phyloP scores from a whole-genome alignment of 1,140 invertebrate genomes.

The Hirudo medicinalis region DNA sequence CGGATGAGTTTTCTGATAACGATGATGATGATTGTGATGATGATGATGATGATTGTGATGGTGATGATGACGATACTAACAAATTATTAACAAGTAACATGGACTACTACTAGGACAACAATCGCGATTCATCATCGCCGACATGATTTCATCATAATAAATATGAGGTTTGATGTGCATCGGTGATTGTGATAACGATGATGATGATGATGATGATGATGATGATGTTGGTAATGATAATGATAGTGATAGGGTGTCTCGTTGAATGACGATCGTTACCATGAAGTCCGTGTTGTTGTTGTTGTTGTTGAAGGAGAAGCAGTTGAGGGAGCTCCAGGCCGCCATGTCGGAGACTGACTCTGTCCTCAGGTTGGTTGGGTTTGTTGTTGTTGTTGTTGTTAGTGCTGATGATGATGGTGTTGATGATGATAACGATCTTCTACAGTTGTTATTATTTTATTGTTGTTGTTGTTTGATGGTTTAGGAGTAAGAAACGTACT shows the following conservation, averaged over 20 bases:
- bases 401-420: not conserved
- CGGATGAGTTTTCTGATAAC: not conserved
- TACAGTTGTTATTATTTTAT: not conserved
- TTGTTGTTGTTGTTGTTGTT: not conserved
- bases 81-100: no score
- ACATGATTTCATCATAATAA: no score
- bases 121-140: no score
- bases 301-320: no score
- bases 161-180: no score
- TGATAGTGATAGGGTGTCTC: not conserved
- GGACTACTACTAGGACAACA: no score
- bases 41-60: slow-evolving; percentile 14
- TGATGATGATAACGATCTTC: not conserved
- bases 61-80: not conserved
- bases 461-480: not conserved
- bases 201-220: slow-evolving; percentile 12
- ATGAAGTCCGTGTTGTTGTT: no score
- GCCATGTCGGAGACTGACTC: no score
- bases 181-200: not conserved
- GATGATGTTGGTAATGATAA: not conserved
- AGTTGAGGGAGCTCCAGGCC: no score
- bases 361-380: no score
- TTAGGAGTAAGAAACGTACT: not conserved
- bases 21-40: slow-evolving; percentile 14
- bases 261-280: not conserved